These are phyloP conservation scores for Lordiphosa fenestrarum DNA, from an alignment of 2,888 invertebrate species.

Conservation along the genomic window DNA sequence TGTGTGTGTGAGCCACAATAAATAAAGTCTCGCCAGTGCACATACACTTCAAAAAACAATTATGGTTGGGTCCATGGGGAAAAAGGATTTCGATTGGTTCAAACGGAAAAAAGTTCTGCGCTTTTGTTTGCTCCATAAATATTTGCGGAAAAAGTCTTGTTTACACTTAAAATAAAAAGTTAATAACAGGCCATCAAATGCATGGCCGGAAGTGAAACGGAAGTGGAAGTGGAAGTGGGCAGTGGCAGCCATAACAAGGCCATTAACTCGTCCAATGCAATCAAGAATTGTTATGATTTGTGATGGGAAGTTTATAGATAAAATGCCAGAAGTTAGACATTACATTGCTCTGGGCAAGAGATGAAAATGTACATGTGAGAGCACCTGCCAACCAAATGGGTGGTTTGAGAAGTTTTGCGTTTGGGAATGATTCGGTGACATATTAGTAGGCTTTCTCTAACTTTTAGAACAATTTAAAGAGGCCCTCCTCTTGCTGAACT, in stretches of 20 bases:
- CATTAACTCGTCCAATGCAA: slow-evolving; percentile 9
- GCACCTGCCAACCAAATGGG: too few relatives aligned
- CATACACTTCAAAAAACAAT: slow-evolving; percentile 64
- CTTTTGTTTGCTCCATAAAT: slow-evolving; percentile 35
- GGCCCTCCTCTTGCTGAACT: too few relatives aligned
- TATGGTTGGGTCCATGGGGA: slow-evolving; percentile 52
- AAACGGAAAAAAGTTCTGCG: slow-evolving; percentile 22
- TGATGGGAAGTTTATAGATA: too few relatives aligned
- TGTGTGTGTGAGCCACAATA: slow-evolving; percentile 42
- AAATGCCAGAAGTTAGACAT: too few relatives aligned
- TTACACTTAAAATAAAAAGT: slow-evolving; percentile 17
- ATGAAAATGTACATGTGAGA: too few relatives aligned
- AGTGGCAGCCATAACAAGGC: slow-evolving; percentile 17
- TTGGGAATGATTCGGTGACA: too few relatives aligned
- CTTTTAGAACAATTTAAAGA: too few relatives aligned
- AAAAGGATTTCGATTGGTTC: slow-evolving; percentile 17
- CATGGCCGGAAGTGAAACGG: slow-evolving; percentile 8
- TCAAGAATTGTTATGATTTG: too few relatives aligned
- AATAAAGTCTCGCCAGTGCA: slow-evolving; percentile 65
- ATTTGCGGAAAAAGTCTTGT: slow-evolving; percentile 5
- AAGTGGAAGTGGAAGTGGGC: slow-evolving; percentile 15
- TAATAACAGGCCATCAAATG: slow-evolving; percentile 11
- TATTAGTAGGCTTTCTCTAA: too few relatives aligned
- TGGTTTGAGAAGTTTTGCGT: too few relatives aligned
- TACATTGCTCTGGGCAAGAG: too few relatives aligned